Percentiles rank a stretch among this genome's conserved stretches.
These are phyloP conservation scores for Nesidiocoris tenuis DNA, from an alignment of 2,888 invertebrate genomes.

Conservation along the genomic window DNA sequence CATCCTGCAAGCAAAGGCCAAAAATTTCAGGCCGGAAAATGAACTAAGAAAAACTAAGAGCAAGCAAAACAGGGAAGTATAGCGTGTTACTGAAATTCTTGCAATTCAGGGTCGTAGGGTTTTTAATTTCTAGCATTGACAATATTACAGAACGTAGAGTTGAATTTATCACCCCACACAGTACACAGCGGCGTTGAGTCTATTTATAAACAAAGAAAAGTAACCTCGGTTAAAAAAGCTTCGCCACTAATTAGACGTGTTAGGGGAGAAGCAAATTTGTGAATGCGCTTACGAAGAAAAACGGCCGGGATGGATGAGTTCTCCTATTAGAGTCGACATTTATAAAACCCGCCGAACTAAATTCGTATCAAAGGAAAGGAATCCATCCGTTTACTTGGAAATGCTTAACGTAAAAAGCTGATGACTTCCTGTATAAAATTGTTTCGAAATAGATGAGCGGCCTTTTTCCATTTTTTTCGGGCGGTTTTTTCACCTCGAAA, in stretches of 20 bases:
- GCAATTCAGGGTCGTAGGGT: no score
- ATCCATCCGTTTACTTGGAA: constrained; percentile 3
- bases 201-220: background rate
- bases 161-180: background rate
- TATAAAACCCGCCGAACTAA: constrained; percentile 15
- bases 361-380: constrained; percentile 25
- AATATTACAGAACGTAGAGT: no score
- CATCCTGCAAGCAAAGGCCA: no score
- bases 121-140: no score
- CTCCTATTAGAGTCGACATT: constrained; percentile 18
- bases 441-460: background rate
- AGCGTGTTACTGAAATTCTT: no score
- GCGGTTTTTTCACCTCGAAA: no score
- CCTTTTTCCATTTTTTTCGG: no score
- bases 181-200: no score
- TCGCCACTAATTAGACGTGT: constrained; percentile 36
- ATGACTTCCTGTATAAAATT: background rate
- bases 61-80: no score
- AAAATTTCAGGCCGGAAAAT: no score
- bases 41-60: no score
- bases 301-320: constrained; percentile 34
- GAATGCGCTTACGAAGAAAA: constrained; percentile 27
- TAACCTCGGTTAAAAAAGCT: background rate
- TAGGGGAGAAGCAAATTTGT: constrained; percentile 38
- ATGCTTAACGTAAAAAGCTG: background rate